A percentile compares a stretch with the other conserved stretches of the same genome.
phyloP scores from a whole-genome alignment of 2,113 vertebrate species.

The Indri indri region DNA sequence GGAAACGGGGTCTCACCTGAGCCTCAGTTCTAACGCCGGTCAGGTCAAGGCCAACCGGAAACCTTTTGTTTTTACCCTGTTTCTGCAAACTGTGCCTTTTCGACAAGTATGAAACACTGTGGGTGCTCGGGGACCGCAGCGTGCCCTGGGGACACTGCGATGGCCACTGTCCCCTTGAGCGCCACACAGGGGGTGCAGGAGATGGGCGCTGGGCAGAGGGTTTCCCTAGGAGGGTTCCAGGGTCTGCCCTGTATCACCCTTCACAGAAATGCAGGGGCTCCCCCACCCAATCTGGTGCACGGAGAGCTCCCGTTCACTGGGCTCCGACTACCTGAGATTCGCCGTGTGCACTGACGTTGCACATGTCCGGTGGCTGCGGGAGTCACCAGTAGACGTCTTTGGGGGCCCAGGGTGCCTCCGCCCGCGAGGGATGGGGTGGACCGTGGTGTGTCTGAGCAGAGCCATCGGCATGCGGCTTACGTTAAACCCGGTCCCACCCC shows the following conservation, averaged over 20 bases:
- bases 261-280: fast-evolving
- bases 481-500: conserved; percentile 76
- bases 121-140: fast-evolving
- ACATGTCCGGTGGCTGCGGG: conserved; percentile 15
- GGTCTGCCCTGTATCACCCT: too few species aligned
- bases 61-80: neutral
- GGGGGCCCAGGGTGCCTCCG: conserved; percentile 58
- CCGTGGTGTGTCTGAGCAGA: conserved; percentile 55
- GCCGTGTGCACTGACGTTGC: fast-evolving
- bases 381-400: conserved; percentile 42
- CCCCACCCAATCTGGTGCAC: fast-evolving
- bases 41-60: neutral
- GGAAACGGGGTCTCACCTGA: fast-evolving
- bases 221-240: neutral
- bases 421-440: conserved; percentile 56
- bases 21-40: fast-evolving
- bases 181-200: fast-evolving
- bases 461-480: conserved; percentile 71
- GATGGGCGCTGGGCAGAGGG: neutral
- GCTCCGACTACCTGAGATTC: neutral
- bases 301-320: neutral
- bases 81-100: neutral
- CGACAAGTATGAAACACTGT: fast-evolving
- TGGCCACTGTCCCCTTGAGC: fast-evolving
- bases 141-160: fast-evolving